A percentile compares a stretch with the other conserved stretches of the same genome.
phyloP scores from a whole-genome alignment of 2,888 invertebrate genomes.

The Caenorhabditis panamensis region DNA sequence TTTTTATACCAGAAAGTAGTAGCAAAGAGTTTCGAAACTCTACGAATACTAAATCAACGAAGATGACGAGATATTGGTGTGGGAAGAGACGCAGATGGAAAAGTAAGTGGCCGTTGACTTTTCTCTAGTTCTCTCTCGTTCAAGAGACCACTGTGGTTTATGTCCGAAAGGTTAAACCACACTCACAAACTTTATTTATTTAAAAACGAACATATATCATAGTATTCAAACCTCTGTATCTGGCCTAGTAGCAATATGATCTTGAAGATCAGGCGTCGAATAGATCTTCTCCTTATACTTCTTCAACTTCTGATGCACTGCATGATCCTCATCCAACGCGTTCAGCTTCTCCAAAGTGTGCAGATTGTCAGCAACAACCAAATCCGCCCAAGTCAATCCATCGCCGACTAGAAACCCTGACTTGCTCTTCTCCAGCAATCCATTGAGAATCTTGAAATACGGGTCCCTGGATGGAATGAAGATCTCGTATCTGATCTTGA shows the following conservation, averaged over 20 bases:
- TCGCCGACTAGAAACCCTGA: constrained; percentile 58
- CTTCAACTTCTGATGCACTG: constrained; percentile 11
- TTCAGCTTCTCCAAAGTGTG: constrained; percentile 38
- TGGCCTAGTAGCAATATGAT: constrained; percentile 25
- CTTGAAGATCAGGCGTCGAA: constrained; percentile 31
- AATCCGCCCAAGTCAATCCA: constrained; percentile 55
- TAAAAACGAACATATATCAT: no score
- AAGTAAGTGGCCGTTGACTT: neutral
- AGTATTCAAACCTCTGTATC: constrained; percentile 33
- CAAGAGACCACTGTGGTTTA: constrained; percentile 14
- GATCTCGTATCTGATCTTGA: constrained; percentile 29
- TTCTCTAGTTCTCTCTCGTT: no score
- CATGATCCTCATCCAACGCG: constrained; percentile 23
- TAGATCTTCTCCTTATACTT: constrained; percentile 28
- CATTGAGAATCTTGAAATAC: constrained; percentile 44
- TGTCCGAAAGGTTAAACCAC: constrained; percentile 2
- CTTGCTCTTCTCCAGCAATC: constrained; percentile 43
- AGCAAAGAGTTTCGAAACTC: constrained; percentile 41
- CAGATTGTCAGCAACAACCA: constrained; percentile 53
- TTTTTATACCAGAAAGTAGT: constrained; percentile 12
- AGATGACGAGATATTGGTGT: neutral
- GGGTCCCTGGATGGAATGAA: constrained; percentile 42
- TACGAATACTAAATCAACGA: constrained; percentile 11
- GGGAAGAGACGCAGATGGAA: neutral
- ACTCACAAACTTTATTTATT: no score